A percentile compares a stretch with the other conserved stretches of the same genome.
Conservation (phyloP, 2,113 vertebrate genomes). For the Cebidichthys violaceus region DNA sequence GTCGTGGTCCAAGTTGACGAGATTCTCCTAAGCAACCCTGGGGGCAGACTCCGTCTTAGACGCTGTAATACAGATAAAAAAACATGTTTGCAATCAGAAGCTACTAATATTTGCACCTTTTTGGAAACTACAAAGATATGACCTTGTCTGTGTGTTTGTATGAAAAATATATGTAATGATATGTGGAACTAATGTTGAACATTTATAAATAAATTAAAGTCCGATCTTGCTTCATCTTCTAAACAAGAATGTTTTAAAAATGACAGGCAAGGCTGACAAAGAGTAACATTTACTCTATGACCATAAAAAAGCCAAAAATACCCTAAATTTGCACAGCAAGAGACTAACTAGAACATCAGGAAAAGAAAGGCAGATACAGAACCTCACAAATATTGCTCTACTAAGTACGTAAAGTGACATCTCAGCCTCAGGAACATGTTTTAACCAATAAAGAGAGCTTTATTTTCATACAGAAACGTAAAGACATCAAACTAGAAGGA, state of each 20-base stretch:
- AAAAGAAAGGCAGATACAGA: background rate
- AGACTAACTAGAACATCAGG: background rate
- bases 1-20: slow-evolving; percentile 97
- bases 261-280: background rate
- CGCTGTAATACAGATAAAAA: slow-evolving; percentile 80
- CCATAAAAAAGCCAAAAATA: background rate
- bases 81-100: background rate
- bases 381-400: background rate
- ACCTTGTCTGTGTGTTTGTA: background rate
- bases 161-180: background rate
- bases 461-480: background rate
- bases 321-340: background rate
- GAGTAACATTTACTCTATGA: background rate
- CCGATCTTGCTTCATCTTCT: background rate
- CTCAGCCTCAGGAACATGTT: background rate
- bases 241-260: background rate
- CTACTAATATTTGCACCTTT: background rate
- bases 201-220: background rate
- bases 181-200: background rate
- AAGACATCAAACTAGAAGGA: slow-evolving; percentile 8
- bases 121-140: background rate
- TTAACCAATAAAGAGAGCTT: background rate
- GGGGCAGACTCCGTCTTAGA: slow-evolving; percentile 90
- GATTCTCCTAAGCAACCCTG: slow-evolving; percentile 90
- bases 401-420: background rate